Base-by-base conservation (phyloP, 2,888 invertebrate species). In the Drosophila setosimentum region DNA sequence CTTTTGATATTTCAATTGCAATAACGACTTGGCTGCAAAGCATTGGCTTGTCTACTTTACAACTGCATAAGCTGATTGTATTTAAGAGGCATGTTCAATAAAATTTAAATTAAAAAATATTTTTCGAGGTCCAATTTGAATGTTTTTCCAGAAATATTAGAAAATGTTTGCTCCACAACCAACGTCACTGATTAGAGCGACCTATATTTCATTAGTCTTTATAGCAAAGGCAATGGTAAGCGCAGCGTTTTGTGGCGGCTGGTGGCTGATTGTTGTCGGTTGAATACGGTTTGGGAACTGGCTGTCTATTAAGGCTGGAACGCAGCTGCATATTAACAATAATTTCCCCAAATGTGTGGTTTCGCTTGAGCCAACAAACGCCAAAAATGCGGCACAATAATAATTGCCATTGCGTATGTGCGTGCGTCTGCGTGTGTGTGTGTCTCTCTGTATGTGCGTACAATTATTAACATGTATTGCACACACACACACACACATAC, bases 311-410 rank as follows among this genome's bases (percentile, higher is more conserved):
- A 62, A 60, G 42, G 64, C 70, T 67, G 76, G 73, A 76, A 68
- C 87, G 72, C 87, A 87, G 90, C 87, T 87, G 87, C 88, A 89
- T 90, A 80, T 91, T 89, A 82, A 87, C 89, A 78, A 83, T 91
- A 73, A 87, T 87, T 90, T 82, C 77, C 87, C 87, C 87, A 89
- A 91, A 87, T 85, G 87, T 80, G 81, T 66, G 91, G 90, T 87
- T 87, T 88, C 80, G 81, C 72, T 82, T 80, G 78, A 87, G 90
- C 88, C 88, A 76, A 74, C 87, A 78, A 87, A 77, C 74, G 82
- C 77, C 90, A 82, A 82, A 82, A 79, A 78, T 78, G 72, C 72
- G 58, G 58, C 67, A 37, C 65, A 80, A 71, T 80, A 83, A 80
- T 76, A 68, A 79, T 83, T 76, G 49, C 63, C 67, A 63, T 69